phyloP scores from a whole-genome alignment of 1,140 invertebrate genomes.

The Lycorma delicatula region DNA sequence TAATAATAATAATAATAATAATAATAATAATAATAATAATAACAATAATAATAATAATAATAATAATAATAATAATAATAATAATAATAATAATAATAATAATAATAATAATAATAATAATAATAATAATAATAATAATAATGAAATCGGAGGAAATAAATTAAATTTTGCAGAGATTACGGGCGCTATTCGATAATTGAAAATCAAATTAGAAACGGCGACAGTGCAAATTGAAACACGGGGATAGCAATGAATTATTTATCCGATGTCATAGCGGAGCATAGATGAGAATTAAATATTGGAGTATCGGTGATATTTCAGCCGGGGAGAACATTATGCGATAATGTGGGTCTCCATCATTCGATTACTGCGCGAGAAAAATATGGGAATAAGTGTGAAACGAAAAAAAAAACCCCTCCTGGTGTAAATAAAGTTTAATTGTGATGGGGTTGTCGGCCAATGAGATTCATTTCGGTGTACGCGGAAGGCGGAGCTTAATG shows the following conservation, averaged over 20 bases:
- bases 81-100: too few species aligned
- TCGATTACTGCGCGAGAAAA: neutral
- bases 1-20: too few species aligned
- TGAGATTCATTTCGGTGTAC: too few species aligned
- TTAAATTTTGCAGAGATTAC: neutral
- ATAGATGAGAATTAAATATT: constrained; percentile 4
- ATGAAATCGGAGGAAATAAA: neutral
- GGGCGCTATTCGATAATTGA: constrained; percentile 3
- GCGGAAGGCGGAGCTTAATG: too few species aligned
- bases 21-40: too few species aligned
- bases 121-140: too few species aligned
- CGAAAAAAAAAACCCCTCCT: neutral
- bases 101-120: too few species aligned
- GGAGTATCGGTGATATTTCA: constrained; percentile 7
- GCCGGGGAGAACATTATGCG: constrained; percentile 1
- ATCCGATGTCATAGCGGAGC: neutral
- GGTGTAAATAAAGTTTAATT: too few species aligned
- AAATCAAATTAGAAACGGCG: constrained; percentile 5
- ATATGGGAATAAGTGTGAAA: constrained; percentile 3
- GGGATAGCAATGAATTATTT: constrained; percentile 2
- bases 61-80: too few species aligned
- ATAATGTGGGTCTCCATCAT: constrained; percentile 6
- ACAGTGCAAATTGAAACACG: neutral
- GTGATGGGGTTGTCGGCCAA: constrained; percentile 1
- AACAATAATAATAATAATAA: too few species aligned